Conservation (phyloP, 1,140 invertebrate genomes). For the Pseudomyrmex sp. region DNA sequence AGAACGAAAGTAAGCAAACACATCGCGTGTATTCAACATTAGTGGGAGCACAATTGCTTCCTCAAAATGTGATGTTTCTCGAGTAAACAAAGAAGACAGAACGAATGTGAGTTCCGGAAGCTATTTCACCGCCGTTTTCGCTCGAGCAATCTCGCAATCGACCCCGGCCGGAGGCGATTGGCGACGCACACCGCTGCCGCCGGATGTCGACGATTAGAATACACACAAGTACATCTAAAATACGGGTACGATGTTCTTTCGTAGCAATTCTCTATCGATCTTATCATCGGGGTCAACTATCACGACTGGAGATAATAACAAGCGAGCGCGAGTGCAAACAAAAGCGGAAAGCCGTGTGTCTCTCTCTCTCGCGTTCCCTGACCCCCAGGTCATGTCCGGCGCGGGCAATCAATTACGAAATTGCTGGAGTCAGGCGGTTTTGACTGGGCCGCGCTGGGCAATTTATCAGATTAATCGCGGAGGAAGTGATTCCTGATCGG, state of each 20-base stretch:
- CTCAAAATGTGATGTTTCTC: constrained; percentile 3
- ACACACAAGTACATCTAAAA: background rate
- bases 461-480: constrained; percentile 80
- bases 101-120: background rate
- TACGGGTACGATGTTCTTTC: background rate
- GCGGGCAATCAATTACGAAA: constrained; percentile 78
- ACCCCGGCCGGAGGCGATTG: background rate
- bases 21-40: background rate
- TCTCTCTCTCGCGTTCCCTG: background rate
- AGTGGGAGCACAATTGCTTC: background rate
- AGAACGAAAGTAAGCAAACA: background rate
- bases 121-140: background rate
- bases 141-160: background rate
- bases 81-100: background rate
- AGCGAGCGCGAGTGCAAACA: constrained; percentile 40
- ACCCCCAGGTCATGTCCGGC: constrained; percentile 28
- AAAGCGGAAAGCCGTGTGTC: constrained; percentile 8
- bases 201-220: constrained; percentile 7
- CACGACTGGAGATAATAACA: constrained; percentile 36
- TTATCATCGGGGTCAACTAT: constrained; percentile 25
- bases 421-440: constrained; percentile 69
- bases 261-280: constrained; percentile 29
- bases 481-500: constrained; percentile 72
- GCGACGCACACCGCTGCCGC: background rate
- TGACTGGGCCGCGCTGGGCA: constrained; percentile 66